phyloP scores from a whole-genome alignment of 2,113 vertebrate genomes.

The Hemiprocne comata region DNA sequence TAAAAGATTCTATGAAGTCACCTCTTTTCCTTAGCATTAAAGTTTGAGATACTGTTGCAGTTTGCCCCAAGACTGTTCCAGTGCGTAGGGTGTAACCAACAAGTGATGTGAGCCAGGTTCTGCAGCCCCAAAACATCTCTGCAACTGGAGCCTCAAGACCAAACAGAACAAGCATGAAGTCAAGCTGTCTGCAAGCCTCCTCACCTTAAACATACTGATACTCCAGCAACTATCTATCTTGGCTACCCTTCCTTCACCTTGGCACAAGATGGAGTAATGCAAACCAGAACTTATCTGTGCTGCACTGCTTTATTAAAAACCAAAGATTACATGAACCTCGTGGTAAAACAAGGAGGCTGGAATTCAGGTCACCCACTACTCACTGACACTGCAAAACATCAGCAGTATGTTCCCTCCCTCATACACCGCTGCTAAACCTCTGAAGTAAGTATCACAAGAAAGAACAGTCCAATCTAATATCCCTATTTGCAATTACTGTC shows the following conservation, averaged over 20 bases:
- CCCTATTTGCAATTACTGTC: neutral
- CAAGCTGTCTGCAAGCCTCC: neutral
- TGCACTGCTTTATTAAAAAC: neutral
- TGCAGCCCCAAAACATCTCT: neutral
- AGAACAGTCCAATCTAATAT: neutral
- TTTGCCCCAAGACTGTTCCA: neutral
- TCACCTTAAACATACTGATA: neutral
- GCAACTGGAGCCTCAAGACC: neutral
- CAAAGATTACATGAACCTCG: neutral
- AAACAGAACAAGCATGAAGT: neutral
- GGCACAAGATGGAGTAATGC: constrained; percentile 28
- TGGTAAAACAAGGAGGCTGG: neutral
- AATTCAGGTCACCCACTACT: neutral
- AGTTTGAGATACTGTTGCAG: neutral
- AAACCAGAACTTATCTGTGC: neutral
- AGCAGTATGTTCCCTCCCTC: neutral
- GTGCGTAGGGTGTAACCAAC: neutral
- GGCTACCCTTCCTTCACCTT: constrained; percentile 8
- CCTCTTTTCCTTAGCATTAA: neutral
- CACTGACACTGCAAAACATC: neutral
- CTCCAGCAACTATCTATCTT: neutral
- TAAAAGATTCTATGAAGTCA: neutral
- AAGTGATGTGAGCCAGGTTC: neutral
- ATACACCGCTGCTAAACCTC: neutral
- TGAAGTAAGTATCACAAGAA: neutral